These are phyloP conservation scores for Ypsolopha scabrella DNA, from an alignment of 2,888 invertebrate genomes.

Conservation along the genomic window DNA sequence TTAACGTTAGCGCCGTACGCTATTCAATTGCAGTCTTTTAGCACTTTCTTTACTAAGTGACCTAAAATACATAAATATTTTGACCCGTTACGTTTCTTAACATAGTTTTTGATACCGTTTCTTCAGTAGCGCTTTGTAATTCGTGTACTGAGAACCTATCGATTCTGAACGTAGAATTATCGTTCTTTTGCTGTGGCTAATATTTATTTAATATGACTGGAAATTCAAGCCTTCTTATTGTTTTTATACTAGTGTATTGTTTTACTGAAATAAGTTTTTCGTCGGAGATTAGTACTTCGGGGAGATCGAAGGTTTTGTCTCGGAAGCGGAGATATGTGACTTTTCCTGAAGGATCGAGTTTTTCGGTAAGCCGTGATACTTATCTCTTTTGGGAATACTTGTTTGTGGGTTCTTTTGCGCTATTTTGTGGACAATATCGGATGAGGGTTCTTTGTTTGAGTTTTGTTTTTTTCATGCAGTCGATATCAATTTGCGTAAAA, in stretches of 20 bases:
- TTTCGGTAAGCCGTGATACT: conserved; percentile 67
- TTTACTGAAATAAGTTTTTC: conserved; percentile 13
- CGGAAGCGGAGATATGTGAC: conserved; percentile 74
- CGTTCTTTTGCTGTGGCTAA: neutral
- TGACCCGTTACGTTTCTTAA: neutral
- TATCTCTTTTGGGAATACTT: neutral
- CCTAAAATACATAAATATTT: neutral
- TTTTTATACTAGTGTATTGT: conserved; percentile 11
- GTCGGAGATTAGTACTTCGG: conserved; percentile 9
- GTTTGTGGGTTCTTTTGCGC: neutral
- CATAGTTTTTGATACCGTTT: neutral
- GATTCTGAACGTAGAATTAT: neutral
- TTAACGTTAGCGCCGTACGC: too few relatives aligned
- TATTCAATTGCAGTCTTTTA: neutral
- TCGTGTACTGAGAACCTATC: neutral
- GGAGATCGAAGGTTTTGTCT: conserved; percentile 49
- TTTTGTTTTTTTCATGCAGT: neutral
- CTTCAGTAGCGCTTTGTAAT: neutral
- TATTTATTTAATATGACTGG: neutral
- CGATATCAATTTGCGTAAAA: too few relatives aligned
- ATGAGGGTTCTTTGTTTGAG: too few relatives aligned
- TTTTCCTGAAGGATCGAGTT: conserved; percentile 78
- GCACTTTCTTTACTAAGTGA: neutral
- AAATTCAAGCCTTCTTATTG: neutral
- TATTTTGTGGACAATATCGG: neutral